phyloP scores from a whole-genome alignment of 2,888 invertebrate species.

The Patella pellucida region DNA sequence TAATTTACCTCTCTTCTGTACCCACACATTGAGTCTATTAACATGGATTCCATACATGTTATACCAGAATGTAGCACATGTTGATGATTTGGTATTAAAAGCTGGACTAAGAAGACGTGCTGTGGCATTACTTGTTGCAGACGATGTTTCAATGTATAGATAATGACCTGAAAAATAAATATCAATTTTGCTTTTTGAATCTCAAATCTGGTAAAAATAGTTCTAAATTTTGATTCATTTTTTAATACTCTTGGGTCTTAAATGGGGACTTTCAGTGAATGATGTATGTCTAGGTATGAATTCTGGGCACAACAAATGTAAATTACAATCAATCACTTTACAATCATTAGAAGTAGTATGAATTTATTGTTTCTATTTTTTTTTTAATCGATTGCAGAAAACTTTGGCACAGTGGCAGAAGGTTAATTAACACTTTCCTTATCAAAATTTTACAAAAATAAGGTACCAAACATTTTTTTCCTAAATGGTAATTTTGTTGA shows the following conservation, averaged over 20 bases:
- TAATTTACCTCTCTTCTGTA: slow-evolving; percentile 29
- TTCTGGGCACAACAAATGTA: background rate
- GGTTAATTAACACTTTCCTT: too few relatives aligned
- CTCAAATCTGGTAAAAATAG: too few relatives aligned
- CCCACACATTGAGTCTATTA: slow-evolving; percentile 53
- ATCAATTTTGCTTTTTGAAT: background rate
- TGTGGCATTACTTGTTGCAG: slow-evolving; percentile 41
- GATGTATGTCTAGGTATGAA: background rate
- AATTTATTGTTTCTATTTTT: too few relatives aligned
- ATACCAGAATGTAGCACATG: slow-evolving; percentile 67
- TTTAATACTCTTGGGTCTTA: too few relatives aligned
- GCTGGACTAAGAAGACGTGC: slow-evolving; percentile 54
- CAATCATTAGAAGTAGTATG: too few relatives aligned
- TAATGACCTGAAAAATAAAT: slow-evolving; percentile 55
- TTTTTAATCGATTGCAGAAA: too few relatives aligned
- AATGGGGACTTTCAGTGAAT: too few relatives aligned
- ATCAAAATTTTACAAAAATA: too few relatives aligned
- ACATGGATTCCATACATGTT: slow-evolving; percentile 67
- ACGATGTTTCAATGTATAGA: slow-evolving; percentile 60
- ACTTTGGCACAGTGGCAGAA: too few relatives aligned
- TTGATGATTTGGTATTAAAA: slow-evolving; percentile 36
- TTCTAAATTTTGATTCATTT: too few relatives aligned
- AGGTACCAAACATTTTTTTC: too few relatives aligned
- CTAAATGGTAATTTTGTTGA: too few relatives aligned
- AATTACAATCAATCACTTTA: background rate